Evolutionary conservation across 2,888 invertebrate genomes (phyloP), one percentile per base, ranked within the genome.

Genomic region (Odontocerum albicorne): DNA sequence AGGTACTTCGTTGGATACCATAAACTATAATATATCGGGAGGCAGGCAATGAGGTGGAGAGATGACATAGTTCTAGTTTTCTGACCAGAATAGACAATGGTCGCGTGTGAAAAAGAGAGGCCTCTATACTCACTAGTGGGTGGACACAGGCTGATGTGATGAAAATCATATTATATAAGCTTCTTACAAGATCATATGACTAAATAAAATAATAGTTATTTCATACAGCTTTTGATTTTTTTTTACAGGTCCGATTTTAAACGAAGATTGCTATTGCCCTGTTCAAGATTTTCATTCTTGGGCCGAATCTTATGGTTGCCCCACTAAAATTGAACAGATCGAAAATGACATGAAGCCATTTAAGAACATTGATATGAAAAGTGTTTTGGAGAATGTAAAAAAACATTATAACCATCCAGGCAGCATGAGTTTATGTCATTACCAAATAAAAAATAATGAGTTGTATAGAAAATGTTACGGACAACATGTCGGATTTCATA

Each of bases 401-500:
- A 70, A 85, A 62, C 82, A 82, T 61, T 95, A 88, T 68, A 82
- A 92, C 69, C 84, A 84, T 60, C 89, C 91, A 1, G 86, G 87
- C 57, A 87, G 90, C 57, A 82, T 90, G 60, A 95, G 95, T 65
- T 80, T 96, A 65, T 96, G 96, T 67, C 92, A 96, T 70, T 97
- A 96, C 73, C 82, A 88, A 6, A 75, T 96, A 6, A 88, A 90
- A 70, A 72, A 86, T 62, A 96, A 96, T 71, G 72, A 87, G 77
- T 75, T 96, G 63, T 88, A 90, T 70, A 82, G 96, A 64, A 84
- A 87, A 65, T 97, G 96, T 67, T 93, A 93, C 74, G 97, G 97
- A 10, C 87, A 95, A 70, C 90, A 97, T 77, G 88, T 94, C 8
- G 97, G 94, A 1, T 98, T 97, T 70, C 94, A 94, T 70, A 92